Conservation (phyloP, 2,113 vertebrate species). For the Heterocephalus glaber region DNA sequence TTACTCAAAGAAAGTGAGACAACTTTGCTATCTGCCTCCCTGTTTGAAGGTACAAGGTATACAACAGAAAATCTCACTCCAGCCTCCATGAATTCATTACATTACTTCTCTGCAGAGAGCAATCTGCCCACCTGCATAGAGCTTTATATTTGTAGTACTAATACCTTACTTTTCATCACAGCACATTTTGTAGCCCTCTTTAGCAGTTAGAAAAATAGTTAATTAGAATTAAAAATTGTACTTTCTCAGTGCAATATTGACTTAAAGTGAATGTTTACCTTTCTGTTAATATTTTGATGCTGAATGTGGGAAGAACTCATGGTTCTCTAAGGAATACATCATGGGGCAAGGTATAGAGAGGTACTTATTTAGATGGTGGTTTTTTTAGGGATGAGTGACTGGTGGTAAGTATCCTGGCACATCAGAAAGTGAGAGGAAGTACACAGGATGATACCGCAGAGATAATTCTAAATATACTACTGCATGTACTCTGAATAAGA, state of each 20-base stretch:
- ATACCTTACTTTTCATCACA: background rate
- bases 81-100: background rate
- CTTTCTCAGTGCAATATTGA: background rate
- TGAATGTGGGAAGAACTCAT: background rate
- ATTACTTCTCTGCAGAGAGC: background rate
- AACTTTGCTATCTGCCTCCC: background rate
- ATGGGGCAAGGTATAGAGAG: background rate
- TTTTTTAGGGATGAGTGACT: background rate
- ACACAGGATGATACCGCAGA: background rate
- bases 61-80: background rate
- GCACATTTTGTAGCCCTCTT: background rate
- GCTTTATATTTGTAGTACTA: background rate
- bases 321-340: background rate
- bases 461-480: background rate
- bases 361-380: background rate
- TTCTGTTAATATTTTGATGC: constrained; percentile 3
- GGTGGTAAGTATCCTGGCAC: background rate
- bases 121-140: background rate
- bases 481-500: background rate
- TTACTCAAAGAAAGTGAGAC: background rate
- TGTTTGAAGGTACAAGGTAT: background rate
- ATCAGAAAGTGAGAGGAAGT: background rate
- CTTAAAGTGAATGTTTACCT: background rate
- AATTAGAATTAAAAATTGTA: constrained; percentile 19
- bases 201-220: background rate